Conservation (phyloP, 2,888 invertebrate genomes). For the Octodonta nipae region DNA sequence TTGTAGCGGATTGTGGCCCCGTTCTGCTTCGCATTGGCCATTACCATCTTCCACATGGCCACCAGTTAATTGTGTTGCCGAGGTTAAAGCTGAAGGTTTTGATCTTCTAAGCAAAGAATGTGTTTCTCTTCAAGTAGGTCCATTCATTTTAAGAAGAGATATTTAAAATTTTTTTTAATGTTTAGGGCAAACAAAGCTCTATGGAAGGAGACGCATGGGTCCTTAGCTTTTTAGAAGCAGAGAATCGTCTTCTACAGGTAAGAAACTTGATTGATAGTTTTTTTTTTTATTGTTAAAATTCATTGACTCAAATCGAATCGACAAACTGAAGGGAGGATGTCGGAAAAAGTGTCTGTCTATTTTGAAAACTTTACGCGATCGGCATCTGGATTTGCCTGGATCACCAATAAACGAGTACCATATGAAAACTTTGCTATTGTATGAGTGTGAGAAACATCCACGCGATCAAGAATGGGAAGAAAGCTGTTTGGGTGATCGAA, state of each 20-base stretch:
- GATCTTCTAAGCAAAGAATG: conserved; percentile 65
- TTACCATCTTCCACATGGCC: conserved; percentile 70
- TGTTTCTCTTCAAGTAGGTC: conserved; percentile 50
- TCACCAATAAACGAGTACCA: conserved; percentile 68
- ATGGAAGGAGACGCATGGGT: conserved; percentile 83
- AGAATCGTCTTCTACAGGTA: conserved; percentile 59
- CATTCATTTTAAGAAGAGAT: no score
- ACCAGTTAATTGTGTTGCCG: conserved; percentile 59
- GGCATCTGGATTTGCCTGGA: conserved; percentile 60
- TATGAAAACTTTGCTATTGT: conserved; percentile 60
- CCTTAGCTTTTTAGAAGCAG: conserved; percentile 63
- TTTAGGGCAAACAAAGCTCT: conserved; percentile 58
- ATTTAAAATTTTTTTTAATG: no score
- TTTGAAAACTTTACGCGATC: conserved; percentile 62
- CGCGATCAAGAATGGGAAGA: conserved; percentile 73
- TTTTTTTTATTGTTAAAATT: no score
- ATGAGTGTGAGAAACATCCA: conserved; percentile 79
- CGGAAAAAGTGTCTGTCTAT: conserved; percentile 60
- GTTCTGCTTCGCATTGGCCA: conserved; percentile 72
- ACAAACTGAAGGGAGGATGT: conserved; percentile 45
- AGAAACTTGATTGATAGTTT: no score
- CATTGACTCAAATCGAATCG: no score
- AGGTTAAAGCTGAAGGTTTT: conserved; percentile 73
- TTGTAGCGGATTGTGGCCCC: conserved; percentile 72
- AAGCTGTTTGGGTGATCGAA: conserved; percentile 58